These are phyloP conservation scores for Haliaeetus leucogaster DNA, from an alignment of 2,113 vertebrate genomes.

Conservation along the genomic window DNA sequence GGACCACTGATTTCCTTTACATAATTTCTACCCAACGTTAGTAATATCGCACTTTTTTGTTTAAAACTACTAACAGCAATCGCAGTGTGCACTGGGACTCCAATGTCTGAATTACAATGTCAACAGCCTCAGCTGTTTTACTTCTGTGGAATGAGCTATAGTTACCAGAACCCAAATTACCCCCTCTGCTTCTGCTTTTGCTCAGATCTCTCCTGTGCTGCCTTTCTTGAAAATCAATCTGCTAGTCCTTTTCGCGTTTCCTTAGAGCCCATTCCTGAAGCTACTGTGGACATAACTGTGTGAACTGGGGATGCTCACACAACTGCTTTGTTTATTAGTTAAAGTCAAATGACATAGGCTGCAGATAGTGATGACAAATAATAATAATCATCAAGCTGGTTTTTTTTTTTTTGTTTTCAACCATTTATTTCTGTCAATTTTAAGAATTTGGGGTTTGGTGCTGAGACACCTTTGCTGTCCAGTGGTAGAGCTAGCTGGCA, in stretches of 20 bases:
- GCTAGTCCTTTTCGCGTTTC: neutral
- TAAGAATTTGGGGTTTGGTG: neutral
- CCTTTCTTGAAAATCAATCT: neutral
- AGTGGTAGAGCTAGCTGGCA: neutral
- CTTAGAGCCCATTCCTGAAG: neutral
- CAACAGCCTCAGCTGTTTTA: conserved; percentile 3
- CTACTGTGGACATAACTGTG: neutral
- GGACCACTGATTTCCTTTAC: neutral
- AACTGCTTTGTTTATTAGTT: neutral
- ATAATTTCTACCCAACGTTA: neutral
- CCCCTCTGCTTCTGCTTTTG: conserved; percentile 24
- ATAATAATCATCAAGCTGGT: neutral
- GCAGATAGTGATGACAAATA: neutral
- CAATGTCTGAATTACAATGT: neutral
- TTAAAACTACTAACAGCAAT: neutral
- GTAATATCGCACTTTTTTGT: neutral
- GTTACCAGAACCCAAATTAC: neutral
- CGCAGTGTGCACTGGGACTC: neutral
- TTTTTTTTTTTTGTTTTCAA: neutral
- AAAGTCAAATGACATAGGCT: neutral
- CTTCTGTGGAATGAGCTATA: neutral
- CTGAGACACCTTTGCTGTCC: neutral
- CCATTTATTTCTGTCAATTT: neutral
- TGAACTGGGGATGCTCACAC: neutral
- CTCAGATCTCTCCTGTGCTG: neutral